These are phyloP conservation scores for Scomber scombrus DNA, from an alignment of 2,113 vertebrate species.

Conservation along the genomic window DNA sequence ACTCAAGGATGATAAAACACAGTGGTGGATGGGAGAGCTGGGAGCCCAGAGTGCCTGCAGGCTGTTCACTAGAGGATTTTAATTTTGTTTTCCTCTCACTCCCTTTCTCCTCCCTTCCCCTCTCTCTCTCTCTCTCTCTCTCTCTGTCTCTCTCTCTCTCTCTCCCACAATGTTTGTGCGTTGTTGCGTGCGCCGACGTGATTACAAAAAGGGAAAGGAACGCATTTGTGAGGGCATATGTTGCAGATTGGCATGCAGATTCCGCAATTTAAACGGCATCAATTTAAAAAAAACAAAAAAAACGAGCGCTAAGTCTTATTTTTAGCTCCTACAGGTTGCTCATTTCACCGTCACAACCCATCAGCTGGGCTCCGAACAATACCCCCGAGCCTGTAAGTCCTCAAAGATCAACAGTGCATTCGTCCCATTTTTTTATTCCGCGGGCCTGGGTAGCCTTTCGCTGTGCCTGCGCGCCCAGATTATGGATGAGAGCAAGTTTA, in stretches of 20 bases:
- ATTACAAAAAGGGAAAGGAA: constrained; percentile 50
- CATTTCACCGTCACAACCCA: constrained; percentile 6
- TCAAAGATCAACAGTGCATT: constrained; percentile 44
- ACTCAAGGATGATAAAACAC: constrained; percentile 79
- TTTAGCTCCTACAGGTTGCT: constrained; percentile 2
- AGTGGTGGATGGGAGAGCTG: constrained; percentile 58
- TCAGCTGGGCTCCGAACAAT: background rate
- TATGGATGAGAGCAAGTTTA: constrained; percentile 70
- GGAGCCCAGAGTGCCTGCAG: constrained; percentile 56
- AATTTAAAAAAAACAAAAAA: constrained; percentile 36
- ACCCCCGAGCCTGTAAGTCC: constrained; percentile 33
- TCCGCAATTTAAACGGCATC: constrained; percentile 3
- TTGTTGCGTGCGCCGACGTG: constrained; percentile 62
- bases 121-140: no score
- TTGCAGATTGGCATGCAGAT: constrained; percentile 32
- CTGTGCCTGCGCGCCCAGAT: constrained; percentile 61
- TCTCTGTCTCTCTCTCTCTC: no score
- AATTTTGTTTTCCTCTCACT: constrained; percentile 69
- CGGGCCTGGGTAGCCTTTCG: constrained; percentile 60
- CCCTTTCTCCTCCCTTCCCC: constrained; percentile 33
- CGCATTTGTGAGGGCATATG: constrained; percentile 42
- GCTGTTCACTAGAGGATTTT: constrained; percentile 76
- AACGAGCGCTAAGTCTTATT: no score
- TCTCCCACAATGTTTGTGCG: constrained; percentile 59
- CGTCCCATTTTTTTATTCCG: constrained; percentile 51